Base-by-base conservation (phyloP, 1,140 invertebrate species). In the Leptinotarsa defecta region DNA sequence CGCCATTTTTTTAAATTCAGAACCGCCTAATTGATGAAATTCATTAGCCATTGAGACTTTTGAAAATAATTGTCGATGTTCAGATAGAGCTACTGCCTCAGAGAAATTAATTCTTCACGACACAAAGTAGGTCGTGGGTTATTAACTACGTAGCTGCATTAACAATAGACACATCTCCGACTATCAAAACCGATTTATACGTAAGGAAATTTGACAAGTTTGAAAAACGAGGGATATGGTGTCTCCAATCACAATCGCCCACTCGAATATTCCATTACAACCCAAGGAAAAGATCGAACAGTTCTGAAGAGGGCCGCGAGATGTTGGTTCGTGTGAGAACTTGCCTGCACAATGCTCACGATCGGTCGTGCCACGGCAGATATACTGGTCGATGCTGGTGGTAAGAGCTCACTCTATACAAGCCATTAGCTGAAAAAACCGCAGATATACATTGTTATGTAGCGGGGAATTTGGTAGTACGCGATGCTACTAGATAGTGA, bases 381-480 rank as follows among this genome's bases (percentile, higher is more conserved):
- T 80, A 81, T 81, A 79, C 80, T 81, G 78, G 80, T 81, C 80
- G 79, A 81, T 81, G 78, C 78, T 75, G 80, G 80, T 81, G 80
- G 80, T 79, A 81, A 81, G 75, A 62, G 80, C 74, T 78, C 80
- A 78, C 76, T 78, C 71, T 74, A 76, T 78, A 75, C 76, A 79
- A 68, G 65, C 65, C 65, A 68, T 68, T 68, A 68, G 65, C 65
- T 17, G 65, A 68, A 68, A 68, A 68, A 68, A 57, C 5, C 52
- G 69, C 48, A 48, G 27, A 71, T 19, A 49, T 71, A 49, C 69
- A 71, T 71, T 71, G 69, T 57, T 71, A 57, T 71, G 48, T 48
- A 49, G 69, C 69, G 69, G 48, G 69, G 48, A 71, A 71, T 71
- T 71, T 57, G 69, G 69, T 71, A 71, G 52, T 57, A 57, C 48